Evolutionary conservation across 2,797 vertebrate genomes (phyloP).

Genomic region (Xenentodon cancila): DNA sequence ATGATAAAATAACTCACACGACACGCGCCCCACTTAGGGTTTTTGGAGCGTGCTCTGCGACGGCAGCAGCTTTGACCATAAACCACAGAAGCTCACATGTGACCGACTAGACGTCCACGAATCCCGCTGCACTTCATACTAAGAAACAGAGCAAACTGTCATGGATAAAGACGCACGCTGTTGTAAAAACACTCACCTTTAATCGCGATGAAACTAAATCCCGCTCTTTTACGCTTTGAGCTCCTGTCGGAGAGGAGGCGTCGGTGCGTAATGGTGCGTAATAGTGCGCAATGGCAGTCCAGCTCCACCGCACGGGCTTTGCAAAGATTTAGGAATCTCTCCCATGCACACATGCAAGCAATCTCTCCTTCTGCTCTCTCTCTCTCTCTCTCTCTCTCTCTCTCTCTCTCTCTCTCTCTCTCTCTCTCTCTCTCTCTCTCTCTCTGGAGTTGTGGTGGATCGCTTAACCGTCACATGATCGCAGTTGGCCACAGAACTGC

Average conservation of each 20-base stretch:
- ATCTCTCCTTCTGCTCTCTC: not conserved
- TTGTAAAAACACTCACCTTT: not conserved
- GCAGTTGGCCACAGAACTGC: slow-evolving; percentile 47
- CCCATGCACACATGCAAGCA: not conserved
- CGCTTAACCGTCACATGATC: slow-evolving; percentile 79
- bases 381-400: slow-evolving; percentile 11
- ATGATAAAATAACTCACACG: not conserved
- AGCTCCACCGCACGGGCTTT: slow-evolving; percentile 47
- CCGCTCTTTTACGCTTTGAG: slow-evolving; percentile 30
- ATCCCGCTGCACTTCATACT: not conserved
- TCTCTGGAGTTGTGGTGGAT: slow-evolving; percentile 50
- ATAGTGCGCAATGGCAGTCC: slow-evolving; percentile 61
- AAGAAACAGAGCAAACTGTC: not conserved
- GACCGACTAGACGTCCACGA: not conserved
- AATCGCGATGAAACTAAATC: slow-evolving; percentile 10
- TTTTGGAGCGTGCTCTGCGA: no score
- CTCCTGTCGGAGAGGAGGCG: slow-evolving; percentile 44
- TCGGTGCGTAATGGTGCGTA: slow-evolving; percentile 51
- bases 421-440: slow-evolving; percentile 13
- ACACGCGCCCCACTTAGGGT: not conserved
- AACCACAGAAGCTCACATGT: not conserved
- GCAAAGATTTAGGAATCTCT: slow-evolving; percentile 38
- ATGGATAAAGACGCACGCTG: not conserved
- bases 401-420: slow-evolving; percentile 9
- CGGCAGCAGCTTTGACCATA: not conserved